Base-by-base conservation (phyloP, 2,888 invertebrate genomes). In the Griposia aprilina region DNA sequence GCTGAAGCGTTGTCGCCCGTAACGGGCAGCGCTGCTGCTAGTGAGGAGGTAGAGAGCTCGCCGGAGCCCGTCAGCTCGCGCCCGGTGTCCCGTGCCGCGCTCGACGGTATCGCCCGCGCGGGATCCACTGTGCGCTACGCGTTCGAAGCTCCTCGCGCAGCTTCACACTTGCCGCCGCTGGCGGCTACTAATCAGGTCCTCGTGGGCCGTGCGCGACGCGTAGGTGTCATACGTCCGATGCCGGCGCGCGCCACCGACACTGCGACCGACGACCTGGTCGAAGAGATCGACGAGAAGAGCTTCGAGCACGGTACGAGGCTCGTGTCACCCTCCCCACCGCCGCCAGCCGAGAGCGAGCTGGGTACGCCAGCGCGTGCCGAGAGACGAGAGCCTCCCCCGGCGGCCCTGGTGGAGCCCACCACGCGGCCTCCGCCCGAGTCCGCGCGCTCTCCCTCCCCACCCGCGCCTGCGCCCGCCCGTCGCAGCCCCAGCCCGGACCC, bases 101-200 rank as follows among this genome's bases (percentile, higher is more conserved):
- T 98, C 72, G 98, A 98, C 71, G 91, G 97, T 88, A 98, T 98
- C 90, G 97, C 98, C 55, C 97, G 97, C 92, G 98, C 98, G 78
- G 98, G 98, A n/a, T 97, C 97, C 76, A 97, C 97, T 30, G 96
- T 98, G 88, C 97, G 98, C 81, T 98, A 97, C 91, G 96, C 97
- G 78, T 98, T 98, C 91, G 94, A 94, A 74, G 95, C 95, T 55
- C 94, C 94, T 60, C 91, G 92, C 63, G 90, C 76, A 41, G 94
- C 92, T 23, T 92, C 94, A 11, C 96, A 94, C 90, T 91, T 95
- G 85, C 96, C 96, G 73, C 94, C 95, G 80, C 92, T 95, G 67
- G 92, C 94, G 73, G 96, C 96, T 81, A 92, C 95, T 76, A 96
- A 96, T 88, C 90, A 94, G 8, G 95, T 95, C 83, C 91, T 96